phyloP scores from a whole-genome alignment of 2,888 invertebrate genomes.

The Drosophila putrida region DNA sequence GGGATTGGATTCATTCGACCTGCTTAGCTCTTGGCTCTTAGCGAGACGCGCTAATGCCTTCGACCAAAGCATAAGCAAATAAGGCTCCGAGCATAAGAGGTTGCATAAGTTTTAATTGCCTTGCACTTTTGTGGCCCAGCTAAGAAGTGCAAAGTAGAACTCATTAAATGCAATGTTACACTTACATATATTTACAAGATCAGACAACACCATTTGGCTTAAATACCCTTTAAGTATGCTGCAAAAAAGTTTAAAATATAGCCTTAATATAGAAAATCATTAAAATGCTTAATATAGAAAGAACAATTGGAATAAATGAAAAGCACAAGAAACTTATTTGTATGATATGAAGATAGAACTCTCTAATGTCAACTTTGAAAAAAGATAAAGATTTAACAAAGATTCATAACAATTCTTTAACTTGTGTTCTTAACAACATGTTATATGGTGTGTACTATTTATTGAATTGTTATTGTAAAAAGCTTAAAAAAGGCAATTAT shows the following conservation, averaged over 20 bases:
- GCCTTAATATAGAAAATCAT: background rate
- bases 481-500: too few species aligned
- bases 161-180: constrained; percentile 1
- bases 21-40: constrained; percentile 19
- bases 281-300: background rate
- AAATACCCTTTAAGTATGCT: constrained; percentile 47
- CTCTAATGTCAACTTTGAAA: background rate
- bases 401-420: too few species aligned
- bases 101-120: constrained; percentile 62
- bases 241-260: background rate
- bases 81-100: constrained; percentile 24
- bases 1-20: background rate
- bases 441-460: too few species aligned
- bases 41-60: constrained; percentile 46
- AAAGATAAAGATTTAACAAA: too few species aligned
- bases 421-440: too few species aligned
- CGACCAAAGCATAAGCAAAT: constrained; percentile 57
- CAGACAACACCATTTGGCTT: background rate
- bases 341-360: too few species aligned
- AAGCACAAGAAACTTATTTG: too few species aligned
- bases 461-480: too few species aligned
- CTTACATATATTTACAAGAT: background rate
- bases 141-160: constrained; percentile 5
- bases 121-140: constrained; percentile 32
- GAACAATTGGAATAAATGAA: background rate